Evolutionary conservation across 2,888 invertebrate genomes (phyloP).

Genomic region (Dyspetes luteomarginatus): DNA sequence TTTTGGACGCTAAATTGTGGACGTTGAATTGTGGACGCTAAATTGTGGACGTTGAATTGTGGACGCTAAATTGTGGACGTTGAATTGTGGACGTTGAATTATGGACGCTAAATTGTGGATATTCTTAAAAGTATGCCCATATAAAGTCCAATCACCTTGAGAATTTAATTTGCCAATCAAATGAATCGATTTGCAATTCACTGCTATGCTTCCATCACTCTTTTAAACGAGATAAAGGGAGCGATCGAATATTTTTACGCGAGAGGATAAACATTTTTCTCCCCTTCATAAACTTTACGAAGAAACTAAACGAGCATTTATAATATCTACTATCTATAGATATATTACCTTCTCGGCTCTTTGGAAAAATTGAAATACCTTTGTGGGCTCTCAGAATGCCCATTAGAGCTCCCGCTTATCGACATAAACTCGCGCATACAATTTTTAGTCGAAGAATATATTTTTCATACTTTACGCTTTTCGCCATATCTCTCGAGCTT

Average conservation of each 20-base stretch:
- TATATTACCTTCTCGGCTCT: neutral
- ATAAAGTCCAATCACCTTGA: too few relatives aligned
- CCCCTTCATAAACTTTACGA: neutral
- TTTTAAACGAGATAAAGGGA: neutral
- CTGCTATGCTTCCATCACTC: neutral
- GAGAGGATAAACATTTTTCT: neutral
- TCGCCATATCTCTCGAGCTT: neutral
- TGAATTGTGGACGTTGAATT: too few relatives aligned
- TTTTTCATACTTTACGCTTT: neutral
- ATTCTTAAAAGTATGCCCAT: too few relatives aligned
- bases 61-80: too few relatives aligned
- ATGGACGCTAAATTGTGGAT: too few relatives aligned
- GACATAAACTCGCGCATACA: neutral
- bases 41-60: too few relatives aligned
- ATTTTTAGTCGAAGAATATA: too few relatives aligned
- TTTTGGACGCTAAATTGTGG: too few relatives aligned
- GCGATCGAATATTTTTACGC: neutral
- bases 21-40: too few relatives aligned
- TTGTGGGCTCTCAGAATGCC: neutral
- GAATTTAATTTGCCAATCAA: too few relatives aligned
- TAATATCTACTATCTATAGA: neutral
- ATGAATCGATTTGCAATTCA: too few relatives aligned
- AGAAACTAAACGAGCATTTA: neutral
- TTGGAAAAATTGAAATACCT: constrained; percentile 37
- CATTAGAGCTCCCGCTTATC: neutral